These are phyloP conservation scores for Schizopygopsis malacanthus DNA, from an alignment of 2,797 vertebrate species.

Conservation along the genomic window DNA sequence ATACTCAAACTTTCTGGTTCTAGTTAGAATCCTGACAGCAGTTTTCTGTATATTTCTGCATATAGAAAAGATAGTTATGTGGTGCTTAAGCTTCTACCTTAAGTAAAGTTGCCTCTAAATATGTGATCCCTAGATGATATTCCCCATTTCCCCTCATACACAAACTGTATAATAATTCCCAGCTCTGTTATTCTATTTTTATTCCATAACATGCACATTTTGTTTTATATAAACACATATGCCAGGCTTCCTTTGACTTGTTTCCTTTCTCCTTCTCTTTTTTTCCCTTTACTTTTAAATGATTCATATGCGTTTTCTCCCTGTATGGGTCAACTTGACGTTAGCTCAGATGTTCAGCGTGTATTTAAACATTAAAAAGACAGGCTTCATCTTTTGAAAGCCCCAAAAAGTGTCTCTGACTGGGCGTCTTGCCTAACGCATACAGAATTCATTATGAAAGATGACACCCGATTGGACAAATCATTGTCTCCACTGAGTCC, in stretches of 20 bases:
- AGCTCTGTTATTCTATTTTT: not conserved
- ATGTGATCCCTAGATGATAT: not conserved
- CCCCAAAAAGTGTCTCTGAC: constrained; percentile 50
- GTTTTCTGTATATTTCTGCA: not conserved
- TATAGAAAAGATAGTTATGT: not conserved
- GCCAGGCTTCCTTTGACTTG: constrained; percentile 3
- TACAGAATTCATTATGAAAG: constrained; percentile 62
- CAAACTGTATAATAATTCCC: not conserved
- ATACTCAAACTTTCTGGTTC: not conserved
- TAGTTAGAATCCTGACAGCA: not conserved
- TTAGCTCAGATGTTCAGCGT: constrained; percentile 35
- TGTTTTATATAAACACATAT: not conserved
- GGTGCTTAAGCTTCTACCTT: not conserved
- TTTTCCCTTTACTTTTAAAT: constrained; percentile 29
- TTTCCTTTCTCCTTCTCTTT: not conserved
- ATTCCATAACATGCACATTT: constrained; percentile 26
- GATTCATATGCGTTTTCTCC: constrained; percentile 44
- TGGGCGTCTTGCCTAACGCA: constrained; percentile 29
- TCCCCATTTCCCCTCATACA: not conserved
- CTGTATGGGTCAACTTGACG: constrained; percentile 19
- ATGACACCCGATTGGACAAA: constrained; percentile 71
- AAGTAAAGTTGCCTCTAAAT: not conserved
- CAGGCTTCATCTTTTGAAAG: constrained; percentile 44
- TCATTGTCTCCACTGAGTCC: constrained; percentile 59
- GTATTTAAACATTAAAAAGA: constrained; percentile 55